Evolutionary conservation across 37 sponge, comb jelly and placozoan species (phyloP).

Genomic region (Haliclona indistincta): DNA sequence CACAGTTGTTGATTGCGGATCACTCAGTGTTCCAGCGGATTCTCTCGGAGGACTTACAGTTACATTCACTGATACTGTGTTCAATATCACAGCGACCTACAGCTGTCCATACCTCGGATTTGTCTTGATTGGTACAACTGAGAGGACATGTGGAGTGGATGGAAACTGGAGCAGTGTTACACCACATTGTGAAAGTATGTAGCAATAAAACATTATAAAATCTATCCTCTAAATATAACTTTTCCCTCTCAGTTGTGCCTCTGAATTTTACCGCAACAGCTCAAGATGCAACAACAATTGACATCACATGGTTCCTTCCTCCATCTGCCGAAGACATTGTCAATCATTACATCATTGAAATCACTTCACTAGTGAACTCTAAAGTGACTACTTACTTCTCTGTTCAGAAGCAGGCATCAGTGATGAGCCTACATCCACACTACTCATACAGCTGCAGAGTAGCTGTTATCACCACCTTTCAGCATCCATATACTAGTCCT

Average conservation of each 20-base stretch:
- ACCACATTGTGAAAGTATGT: no score
- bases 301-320: background rate
- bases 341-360: background rate
- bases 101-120: no score
- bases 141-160: no score
- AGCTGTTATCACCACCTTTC: slow-evolving; percentile 21
- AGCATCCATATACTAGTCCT: slow-evolving; percentile 8
- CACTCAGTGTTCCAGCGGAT: no score
- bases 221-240: background rate
- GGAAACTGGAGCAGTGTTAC: no score
- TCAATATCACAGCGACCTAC: no score
- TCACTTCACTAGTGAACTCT: background rate
- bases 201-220: no score
- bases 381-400: background rate
- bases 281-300: background rate
- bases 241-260: background rate
- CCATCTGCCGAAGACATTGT: background rate
- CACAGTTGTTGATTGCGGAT: no score
- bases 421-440: slow-evolving; percentile 17
- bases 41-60: no score
- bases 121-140: no score
- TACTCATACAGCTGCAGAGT: slow-evolving; percentile 28
- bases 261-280: background rate
- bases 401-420: no score
- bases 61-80: no score